These are phyloP conservation scores for Phorcus lineatus DNA, from an alignment of 2,888 invertebrate species.

Conservation along the genomic window DNA sequence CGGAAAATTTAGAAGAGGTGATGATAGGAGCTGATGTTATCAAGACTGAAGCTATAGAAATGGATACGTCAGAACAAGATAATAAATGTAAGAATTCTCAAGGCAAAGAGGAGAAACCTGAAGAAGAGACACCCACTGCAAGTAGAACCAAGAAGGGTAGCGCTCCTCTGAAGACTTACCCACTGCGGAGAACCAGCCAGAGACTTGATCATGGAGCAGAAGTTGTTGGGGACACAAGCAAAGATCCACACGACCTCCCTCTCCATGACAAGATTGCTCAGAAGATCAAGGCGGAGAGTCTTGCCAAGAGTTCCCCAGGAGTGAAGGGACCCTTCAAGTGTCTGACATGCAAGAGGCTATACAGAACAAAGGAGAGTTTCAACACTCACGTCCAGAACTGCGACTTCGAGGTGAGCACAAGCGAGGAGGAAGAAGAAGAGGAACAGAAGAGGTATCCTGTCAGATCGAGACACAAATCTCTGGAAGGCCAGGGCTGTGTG, in stretches of 20 bases:
- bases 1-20: not conserved
- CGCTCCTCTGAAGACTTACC: slow-evolving; percentile 48
- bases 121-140: not conserved
- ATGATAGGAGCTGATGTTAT: not conserved
- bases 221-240: not conserved
- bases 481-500: slow-evolving; percentile 10
- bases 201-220: not conserved
- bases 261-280: slow-evolving; percentile 76
- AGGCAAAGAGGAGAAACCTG: not conserved
- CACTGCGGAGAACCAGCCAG: slow-evolving; percentile 43
- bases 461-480: not conserved
- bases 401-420: slow-evolving; percentile 75
- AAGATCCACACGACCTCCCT: slow-evolving; percentile 46
- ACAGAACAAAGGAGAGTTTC: slow-evolving; percentile 75
- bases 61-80: not conserved
- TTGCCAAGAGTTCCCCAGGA: slow-evolving; percentile 69
- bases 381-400: slow-evolving; percentile 72
- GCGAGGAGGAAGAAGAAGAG: slow-evolving; percentile 71
- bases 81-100: not conserved
- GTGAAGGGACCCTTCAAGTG: slow-evolving; percentile 85
- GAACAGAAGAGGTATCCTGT: slow-evolving; percentile 8
- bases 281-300: slow-evolving; percentile 75
- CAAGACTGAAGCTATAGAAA: not conserved
- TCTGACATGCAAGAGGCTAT: slow-evolving; percentile 86
- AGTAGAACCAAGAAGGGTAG: slow-evolving; percentile 6